Evolutionary conservation across 1,140 invertebrate genomes (phyloP).

Genomic region (Procambarus virginalis): DNA sequence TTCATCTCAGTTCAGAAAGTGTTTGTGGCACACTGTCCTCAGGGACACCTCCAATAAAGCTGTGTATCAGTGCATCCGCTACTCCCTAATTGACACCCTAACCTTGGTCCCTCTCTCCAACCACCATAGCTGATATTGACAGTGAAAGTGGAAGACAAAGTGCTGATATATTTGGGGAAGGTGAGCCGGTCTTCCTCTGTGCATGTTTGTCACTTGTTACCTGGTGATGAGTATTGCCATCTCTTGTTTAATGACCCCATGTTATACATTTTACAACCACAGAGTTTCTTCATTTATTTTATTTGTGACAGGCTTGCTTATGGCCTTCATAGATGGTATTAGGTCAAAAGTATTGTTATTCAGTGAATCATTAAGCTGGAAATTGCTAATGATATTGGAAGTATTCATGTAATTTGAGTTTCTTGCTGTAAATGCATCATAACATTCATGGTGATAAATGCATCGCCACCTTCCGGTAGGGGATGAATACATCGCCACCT

Average conservation of each 20-base stretch:
- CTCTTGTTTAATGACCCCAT: constrained; percentile 11
- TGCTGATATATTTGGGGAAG: constrained; percentile 45
- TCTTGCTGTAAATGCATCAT: background rate
- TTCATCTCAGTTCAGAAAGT: background rate
- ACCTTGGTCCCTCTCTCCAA: constrained; percentile 60
- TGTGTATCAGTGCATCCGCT: constrained; percentile 11
- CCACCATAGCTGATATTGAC: constrained; percentile 55
- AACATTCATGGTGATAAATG: background rate
- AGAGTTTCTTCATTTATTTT: background rate
- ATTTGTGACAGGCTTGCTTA: background rate
- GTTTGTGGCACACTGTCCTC: constrained; percentile 7
- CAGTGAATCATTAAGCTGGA: background rate
- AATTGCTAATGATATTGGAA: background rate
- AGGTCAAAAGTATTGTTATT: background rate
- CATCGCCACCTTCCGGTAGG: too few species aligned
- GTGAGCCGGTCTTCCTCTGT: constrained; percentile 37
- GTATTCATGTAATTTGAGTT: background rate
- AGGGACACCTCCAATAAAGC: background rate
- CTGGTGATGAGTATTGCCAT: constrained; percentile 6
- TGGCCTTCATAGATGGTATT: background rate
- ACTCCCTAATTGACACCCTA: constrained; percentile 32
- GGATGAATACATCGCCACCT: too few species aligned
- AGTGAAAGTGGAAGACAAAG: constrained; percentile 55
- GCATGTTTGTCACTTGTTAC: constrained; percentile 34
- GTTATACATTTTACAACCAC: constrained; percentile 6